These are phyloP conservation scores for Mormyrus iriodes DNA, from an alignment of 2,113 vertebrate genomes.

Conservation along the genomic window DNA sequence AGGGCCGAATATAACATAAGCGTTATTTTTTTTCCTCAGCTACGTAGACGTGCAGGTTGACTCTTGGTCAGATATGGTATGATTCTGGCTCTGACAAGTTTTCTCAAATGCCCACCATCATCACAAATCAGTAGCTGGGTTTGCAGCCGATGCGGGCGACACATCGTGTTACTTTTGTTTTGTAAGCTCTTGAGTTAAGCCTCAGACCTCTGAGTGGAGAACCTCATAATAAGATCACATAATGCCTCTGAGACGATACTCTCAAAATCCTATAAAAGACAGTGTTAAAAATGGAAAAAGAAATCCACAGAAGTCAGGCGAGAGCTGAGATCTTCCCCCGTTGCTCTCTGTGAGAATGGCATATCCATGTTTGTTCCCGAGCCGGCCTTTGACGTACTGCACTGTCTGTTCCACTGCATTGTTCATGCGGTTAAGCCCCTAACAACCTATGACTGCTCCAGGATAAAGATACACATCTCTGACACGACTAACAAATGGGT, in stretches of 20 bases:
- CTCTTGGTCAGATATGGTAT: neutral
- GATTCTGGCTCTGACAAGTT: slow-evolving; percentile 42
- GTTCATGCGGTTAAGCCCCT: neutral
- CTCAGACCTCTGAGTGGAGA: neutral
- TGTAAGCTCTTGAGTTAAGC: neutral
- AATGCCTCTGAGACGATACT: slow-evolving; percentile 16
- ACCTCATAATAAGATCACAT: slow-evolving; percentile 7
- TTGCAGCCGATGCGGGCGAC: slow-evolving; percentile 46
- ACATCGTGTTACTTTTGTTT: neutral
- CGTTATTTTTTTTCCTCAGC: slow-evolving; percentile 26
- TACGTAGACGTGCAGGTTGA: slow-evolving; percentile 57
- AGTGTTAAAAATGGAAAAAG: slow-evolving; percentile 15
- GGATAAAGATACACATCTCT: slow-evolving; percentile 7
- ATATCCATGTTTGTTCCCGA: neutral
- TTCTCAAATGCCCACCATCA: slow-evolving; percentile 44
- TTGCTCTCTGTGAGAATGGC: neutral
- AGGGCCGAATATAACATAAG: slow-evolving; percentile 49
- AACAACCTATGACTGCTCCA: neutral
- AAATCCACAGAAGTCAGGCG: neutral
- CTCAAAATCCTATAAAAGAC: slow-evolving; percentile 22
- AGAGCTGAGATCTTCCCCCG: neutral
- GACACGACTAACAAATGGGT: neutral
- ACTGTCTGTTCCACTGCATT: neutral
- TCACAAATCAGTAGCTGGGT: slow-evolving; percentile 49
- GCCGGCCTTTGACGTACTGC: neutral